These are phyloP conservation scores for Rhabdomys dilectus DNA, from an alignment of 2,113 vertebrate genomes.

Conservation along the genomic window DNA sequence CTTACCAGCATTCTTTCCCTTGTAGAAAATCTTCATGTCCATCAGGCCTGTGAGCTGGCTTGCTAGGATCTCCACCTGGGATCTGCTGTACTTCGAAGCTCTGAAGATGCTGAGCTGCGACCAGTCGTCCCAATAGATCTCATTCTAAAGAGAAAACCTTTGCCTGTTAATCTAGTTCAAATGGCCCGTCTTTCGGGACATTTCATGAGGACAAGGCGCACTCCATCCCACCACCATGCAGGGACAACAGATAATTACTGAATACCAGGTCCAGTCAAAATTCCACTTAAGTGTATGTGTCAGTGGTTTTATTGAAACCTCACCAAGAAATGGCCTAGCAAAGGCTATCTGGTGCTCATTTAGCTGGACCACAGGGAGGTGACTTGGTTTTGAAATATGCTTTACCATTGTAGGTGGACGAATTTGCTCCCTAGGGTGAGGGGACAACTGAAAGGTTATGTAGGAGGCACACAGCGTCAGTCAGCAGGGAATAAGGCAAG, in stretches of 20 bases:
- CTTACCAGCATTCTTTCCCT: constrained; percentile 94
- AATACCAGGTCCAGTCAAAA: not conserved
- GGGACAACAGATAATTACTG: not conserved
- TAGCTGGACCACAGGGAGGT: rapidly evolving
- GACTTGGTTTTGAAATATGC: not conserved
- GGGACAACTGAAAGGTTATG: not conserved
- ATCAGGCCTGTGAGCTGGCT: constrained; percentile 95
- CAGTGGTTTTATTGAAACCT: not conserved
- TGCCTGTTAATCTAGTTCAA: constrained; percentile 16
- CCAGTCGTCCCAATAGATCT: constrained; percentile 99
- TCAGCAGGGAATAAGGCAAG: not conserved
- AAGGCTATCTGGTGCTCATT: not conserved
- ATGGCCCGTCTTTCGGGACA: not conserved
- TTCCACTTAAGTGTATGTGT: not conserved
- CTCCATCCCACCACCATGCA: rapidly evolving
- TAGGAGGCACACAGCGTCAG: rapidly evolving
- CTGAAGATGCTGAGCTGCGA: constrained; percentile 97
- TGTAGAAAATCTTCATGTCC: constrained; percentile 99
- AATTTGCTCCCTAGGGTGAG: not conserved
- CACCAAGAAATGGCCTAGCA: not conserved
- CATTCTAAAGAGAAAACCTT: constrained; percentile 90
- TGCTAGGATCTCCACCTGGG: constrained; percentile 91
- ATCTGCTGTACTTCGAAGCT: constrained; percentile 93
- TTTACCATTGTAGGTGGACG: not conserved
- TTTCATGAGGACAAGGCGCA: not conserved